Percentiles rank a stretch among this genome's conserved stretches.
These are phyloP conservation scores for Coregonus clupeaformis DNA, from an alignment of 2,113 vertebrate genomes.

Conservation along the genomic window DNA sequence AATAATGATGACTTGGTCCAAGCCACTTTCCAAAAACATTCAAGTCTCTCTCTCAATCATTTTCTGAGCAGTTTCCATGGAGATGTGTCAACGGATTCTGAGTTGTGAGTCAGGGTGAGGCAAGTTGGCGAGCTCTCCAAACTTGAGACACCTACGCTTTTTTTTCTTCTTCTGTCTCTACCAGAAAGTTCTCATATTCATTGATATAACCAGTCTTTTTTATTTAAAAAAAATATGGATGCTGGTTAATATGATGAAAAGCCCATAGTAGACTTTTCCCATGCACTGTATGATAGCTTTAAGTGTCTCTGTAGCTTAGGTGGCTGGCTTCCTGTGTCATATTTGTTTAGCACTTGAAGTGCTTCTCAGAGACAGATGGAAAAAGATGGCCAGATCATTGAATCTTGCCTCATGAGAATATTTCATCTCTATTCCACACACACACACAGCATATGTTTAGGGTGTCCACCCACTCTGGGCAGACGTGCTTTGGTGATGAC, in stretches of 20 bases:
- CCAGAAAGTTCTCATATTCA: slow-evolving; percentile 14
- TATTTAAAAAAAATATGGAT: background rate
- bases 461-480: too few species aligned
- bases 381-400: background rate
- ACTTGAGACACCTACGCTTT: slow-evolving; percentile 22
- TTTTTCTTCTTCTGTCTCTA: slow-evolving; percentile 16
- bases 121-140: slow-evolving; percentile 36
- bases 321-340: slow-evolving; percentile 14
- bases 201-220: background rate
- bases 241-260: slow-evolving; percentile 1
- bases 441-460: background rate
- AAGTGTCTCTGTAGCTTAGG: slow-evolving; percentile 14
- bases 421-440: background rate
- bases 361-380: background rate
- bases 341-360: slow-evolving; percentile 26
- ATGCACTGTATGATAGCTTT: background rate
- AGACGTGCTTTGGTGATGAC: too few species aligned
- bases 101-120: slow-evolving; percentile 43
- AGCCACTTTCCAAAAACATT: slow-evolving; percentile 12
- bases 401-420: background rate
- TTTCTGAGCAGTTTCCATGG: slow-evolving; percentile 60
- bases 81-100: slow-evolving; percentile 50
- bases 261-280: background rate
- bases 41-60: background rate
- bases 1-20: background rate